Evolutionary conservation across 2,888 invertebrate genomes (phyloP), one percentile per base, ranked within the genome.

Genomic region (Eudemis profundana): DNA sequence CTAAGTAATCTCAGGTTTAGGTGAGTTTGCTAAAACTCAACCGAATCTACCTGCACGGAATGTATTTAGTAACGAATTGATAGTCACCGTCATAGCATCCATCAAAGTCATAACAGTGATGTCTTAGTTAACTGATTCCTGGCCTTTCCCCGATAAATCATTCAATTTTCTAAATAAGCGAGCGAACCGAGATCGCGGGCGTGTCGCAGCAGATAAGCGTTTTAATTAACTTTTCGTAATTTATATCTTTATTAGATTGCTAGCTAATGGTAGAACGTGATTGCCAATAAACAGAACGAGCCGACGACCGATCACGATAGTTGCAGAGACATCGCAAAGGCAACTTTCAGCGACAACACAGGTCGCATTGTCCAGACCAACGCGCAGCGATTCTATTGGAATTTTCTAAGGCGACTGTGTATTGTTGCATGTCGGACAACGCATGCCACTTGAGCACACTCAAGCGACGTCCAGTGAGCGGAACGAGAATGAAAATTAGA

Each of bases 221-320:
- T 89, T 89, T 91, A 91, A 90, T 90, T 89, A 90, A 88, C 82
- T 88, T 90, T 88, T 86, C 80, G 84, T 87, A 86, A 89, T 89
- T 89, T 89, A 91, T 90, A 89, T 89, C 89, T 90, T 85, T 87
- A 90, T 90, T 88, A 87, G 81, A 84, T 76, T 81, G 78, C 69
- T 70, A 73, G 78, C 79, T 86, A 87, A 86, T 85, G 83, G 87
- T 70, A 68, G 76, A 74, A 72, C 83, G 81, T 84, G 88, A 89
- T 89, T 86, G 87, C 81, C 82, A 85, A 83, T 82, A 81, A 79
- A 74, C 77, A 74, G 73, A 74, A 73, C 69, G 72, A 72, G 70
- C 69, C 69, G 67, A 72, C 71, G 76, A 77, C 69, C 76, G 81
- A 87, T 87, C 86, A 81, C 81, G 87, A 87, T 85, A 83, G 71